Evolutionary conservation across 2,888 invertebrate genomes (phyloP), one percentile per base, ranked within the genome.

Genomic region (Laothoe populi): DNA sequence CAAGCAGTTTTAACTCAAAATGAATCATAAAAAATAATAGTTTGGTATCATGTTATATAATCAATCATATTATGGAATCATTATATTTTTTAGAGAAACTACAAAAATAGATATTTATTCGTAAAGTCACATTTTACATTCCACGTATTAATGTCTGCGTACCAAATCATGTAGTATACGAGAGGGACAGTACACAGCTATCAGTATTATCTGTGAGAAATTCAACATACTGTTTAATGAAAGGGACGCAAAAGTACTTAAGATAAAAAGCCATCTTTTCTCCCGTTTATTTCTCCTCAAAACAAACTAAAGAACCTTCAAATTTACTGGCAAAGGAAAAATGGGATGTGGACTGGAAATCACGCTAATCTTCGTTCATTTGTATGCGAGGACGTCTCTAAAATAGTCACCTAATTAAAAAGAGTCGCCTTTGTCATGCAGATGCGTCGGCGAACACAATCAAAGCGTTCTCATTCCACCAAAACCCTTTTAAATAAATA

Each of bases 371-470:
- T 83, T 73, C 75, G 66, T 82, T 86, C 84, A 86, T 87, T 87
- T 84, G 81, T 85, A 87, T 87, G 86, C 86, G 74, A 78, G 74
- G 72, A 73, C 68, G 76, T 80, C 81, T 76, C 77, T 73, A 74
- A 76, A 86, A 86, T 85, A 84, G 86, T 83, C 84, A 78, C 79
- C 82, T 87, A 86, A 88, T 88, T 88, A 87, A 88, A 87, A 88
- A 86, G 84, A 87, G 81, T 82, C 70, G 72, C 81, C 87, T 88
- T 88, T 88, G 86, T 86, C 68, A 88, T 88, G 87, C 84, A 86
- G 87, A 88, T 88, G 76, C 77, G 77, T 79, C 71, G 75, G 71
- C 78, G 80, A 74, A 71, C 77, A 79, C 83, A 85, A 85, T 85
- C 85, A 83, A 73, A 79, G 75, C 74, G 64, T 62, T 71, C 75